phyloP scores from a whole-genome alignment of 2,888 invertebrate genomes.

The Lochmaea capreae region DNA sequence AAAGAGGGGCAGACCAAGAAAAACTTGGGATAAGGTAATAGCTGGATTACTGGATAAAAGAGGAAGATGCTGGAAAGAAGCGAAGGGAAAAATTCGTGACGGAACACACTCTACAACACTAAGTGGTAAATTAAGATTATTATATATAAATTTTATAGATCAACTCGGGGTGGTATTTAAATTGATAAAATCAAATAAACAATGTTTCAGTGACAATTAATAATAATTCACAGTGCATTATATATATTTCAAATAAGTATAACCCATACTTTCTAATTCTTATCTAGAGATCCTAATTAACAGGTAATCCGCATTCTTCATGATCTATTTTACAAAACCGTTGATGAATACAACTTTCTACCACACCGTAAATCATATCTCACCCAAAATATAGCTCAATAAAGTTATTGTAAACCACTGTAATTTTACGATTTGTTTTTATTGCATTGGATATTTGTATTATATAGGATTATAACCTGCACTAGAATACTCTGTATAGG shows the following conservation, averaged over 20 bases:
- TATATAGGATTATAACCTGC: constrained; percentile 37
- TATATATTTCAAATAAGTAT: background rate
- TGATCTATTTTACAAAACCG: constrained; percentile 15
- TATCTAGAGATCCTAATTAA: background rate
- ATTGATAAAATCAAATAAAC: no score
- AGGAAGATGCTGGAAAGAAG: no score
- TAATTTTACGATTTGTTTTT: constrained; percentile 56
- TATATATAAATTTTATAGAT: no score
- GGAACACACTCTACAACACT: no score
- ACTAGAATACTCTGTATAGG: constrained; percentile 34
- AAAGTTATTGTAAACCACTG: constrained; percentile 39
- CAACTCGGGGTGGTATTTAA: no score
- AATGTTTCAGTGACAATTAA: no score
- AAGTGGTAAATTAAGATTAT: no score
- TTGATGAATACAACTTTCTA: constrained; percentile 39
- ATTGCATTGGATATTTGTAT: constrained; percentile 48
- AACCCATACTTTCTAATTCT: background rate
- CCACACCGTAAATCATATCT: constrained; percentile 42
- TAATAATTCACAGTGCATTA: no score
- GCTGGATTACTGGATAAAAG: no score
- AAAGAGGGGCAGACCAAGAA: no score
- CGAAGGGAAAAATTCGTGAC: no score
- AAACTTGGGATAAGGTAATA: no score
- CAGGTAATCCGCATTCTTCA: constrained; percentile 16
- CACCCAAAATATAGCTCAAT: constrained; percentile 32